Conservation (phyloP, 1,140 invertebrate genomes). For the Brachionus asplanchnoidis region DNA sequence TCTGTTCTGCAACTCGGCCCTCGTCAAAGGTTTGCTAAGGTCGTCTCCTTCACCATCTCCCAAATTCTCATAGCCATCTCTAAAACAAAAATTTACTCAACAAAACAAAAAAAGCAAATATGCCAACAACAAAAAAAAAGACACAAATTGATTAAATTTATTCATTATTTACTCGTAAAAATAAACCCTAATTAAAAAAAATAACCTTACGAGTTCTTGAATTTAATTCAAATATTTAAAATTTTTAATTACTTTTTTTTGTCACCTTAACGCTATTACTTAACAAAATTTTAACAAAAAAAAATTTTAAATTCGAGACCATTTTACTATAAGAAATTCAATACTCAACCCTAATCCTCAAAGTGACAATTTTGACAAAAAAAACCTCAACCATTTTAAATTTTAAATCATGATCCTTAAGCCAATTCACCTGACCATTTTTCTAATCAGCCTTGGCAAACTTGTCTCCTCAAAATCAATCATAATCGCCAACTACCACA, state of each 20-base stretch:
- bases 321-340: neutral
- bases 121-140: neutral
- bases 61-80: slow-evolving; percentile 56
- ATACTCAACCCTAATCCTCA: neutral
- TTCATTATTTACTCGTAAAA: neutral
- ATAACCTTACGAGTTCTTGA: neutral
- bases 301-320: neutral
- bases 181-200: neutral
- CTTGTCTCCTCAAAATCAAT: neutral
- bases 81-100: slow-evolving; percentile 44
- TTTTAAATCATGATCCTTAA: neutral
- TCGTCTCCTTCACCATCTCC: slow-evolving; percentile 53
- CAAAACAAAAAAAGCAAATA: neutral
- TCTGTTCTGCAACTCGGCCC: slow-evolving; percentile 51
- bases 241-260: neutral
- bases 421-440: neutral
- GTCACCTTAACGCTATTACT: neutral
- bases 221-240: slow-evolving; percentile 1
- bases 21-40: slow-evolving; percentile 50
- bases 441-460: neutral
- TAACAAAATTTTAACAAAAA: neutral
- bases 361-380: neutral
- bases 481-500: slow-evolving; percentile 39
- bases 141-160: neutral
- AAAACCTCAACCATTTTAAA: neutral